phyloP scores from a whole-genome alignment of 2,797 vertebrate species.

The Smutsia temminckii region DNA sequence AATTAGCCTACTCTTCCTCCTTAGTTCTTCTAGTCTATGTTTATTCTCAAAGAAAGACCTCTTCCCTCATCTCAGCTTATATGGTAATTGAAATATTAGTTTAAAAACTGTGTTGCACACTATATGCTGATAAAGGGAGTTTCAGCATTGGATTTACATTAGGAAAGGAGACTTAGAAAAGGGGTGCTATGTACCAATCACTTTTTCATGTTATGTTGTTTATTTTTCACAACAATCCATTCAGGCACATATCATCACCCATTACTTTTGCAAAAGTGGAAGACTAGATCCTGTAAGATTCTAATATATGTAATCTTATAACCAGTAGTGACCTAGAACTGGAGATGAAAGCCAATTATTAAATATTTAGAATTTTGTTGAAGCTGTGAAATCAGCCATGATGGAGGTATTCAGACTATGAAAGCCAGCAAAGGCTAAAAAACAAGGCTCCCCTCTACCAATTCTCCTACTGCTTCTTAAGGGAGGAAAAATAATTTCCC shows the following conservation, averaged over 20 bases:
- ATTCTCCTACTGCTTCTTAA: background rate
- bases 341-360: background rate
- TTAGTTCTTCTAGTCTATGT: constrained; percentile 57
- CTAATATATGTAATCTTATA: background rate
- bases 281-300: background rate
- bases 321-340: background rate
- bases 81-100: constrained; percentile 66
- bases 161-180: constrained; percentile 36
- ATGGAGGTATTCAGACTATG: background rate
- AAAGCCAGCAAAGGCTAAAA: background rate
- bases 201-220: background rate
- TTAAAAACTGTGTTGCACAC: constrained; percentile 69
- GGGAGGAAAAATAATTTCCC: background rate
- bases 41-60: constrained; percentile 68
- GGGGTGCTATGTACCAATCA: background rate
- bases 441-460: background rate
- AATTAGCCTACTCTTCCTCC: constrained; percentile 55
- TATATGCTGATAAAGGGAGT: constrained; percentile 42
- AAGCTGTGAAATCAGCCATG: background rate
- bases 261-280: constrained; percentile 25
- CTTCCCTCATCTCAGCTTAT: constrained; percentile 72
- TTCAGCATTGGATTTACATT: constrained; percentile 74
- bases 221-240: background rate
- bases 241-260: background rate
- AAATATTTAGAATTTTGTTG: background rate